Base-by-base conservation (phyloP, 2,888 invertebrate species). In the Cylindroiulus punctatus region DNA sequence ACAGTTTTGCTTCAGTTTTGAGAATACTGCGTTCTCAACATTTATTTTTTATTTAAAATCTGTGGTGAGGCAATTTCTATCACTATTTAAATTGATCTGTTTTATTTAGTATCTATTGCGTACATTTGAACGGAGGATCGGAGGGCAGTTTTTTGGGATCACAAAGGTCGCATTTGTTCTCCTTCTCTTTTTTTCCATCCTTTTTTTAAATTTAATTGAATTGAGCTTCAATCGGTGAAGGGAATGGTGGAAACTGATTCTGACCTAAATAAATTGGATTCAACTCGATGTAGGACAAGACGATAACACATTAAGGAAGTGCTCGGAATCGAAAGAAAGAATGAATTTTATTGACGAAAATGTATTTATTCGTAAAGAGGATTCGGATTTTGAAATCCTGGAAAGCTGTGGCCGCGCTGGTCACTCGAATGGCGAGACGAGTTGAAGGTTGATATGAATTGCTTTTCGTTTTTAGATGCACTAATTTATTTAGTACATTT, bases 261-360 rank as follows among this genome's bases (percentile, higher is more conserved):
- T 65, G 57, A 65, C 57, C 57, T 65, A 65, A 65, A 65, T 65
- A 65, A 65, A 65, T 65, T 65, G 57, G 57, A 65, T 65, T 65
- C 57, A 65, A 10, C 57, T 22, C 57, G 57, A 65, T 65, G 57
- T 65, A 65, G 57, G 57, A 65, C 57, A 65, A 65, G 57, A 65
- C 57, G 57, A 65, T 65, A 65, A 65, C 57, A 65, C 57, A 65
- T 65, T 65, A 65, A 65, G 22, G 57, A 65, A 65, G 57, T 65
- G 57, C 57, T 22, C 22, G 22, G 57, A 65, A 65, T 65, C 22
- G 57, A 65, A 22, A 65, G 22, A 65, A 65, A 22, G 57, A 65
- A 65, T 65, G 57, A 65, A 65, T 22, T 65, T 65, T 65, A 65
- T 65, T 65, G 57, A 65, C 57, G 57, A 65, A 65, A 65, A 65